These are phyloP conservation scores for Meteorus cinctellus DNA, from an alignment of 2,888 invertebrate species.

Conservation along the genomic window DNA sequence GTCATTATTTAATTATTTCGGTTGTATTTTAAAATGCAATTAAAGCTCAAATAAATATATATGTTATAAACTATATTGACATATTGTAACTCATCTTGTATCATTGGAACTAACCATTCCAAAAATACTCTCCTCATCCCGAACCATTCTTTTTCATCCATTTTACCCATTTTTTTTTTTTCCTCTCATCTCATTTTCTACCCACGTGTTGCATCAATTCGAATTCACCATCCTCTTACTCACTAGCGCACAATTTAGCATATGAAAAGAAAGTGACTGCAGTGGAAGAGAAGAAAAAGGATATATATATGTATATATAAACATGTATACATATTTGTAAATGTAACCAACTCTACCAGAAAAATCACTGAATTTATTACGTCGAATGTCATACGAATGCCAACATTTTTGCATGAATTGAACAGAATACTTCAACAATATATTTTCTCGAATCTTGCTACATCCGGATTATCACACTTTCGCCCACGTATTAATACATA, in stretches of 20 bases:
- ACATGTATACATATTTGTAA: not conserved
- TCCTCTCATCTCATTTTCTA: conserved; percentile 18
- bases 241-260: conserved; percentile 23
- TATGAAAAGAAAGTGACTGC: conserved; percentile 35
- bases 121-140: not conserved
- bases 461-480: conserved; percentile 48
- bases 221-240: conserved; percentile 18
- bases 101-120: not conserved
- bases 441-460: conserved; percentile 25
- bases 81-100: not conserved
- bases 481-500: conserved; percentile 42
- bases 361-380: conserved; percentile 47
- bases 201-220: conserved; percentile 34
- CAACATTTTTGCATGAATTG: conserved; percentile 46
- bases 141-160: no score
- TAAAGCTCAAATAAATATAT: conserved; percentile 91
- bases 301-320: conserved; percentile 16
- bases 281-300: conserved; percentile 29
- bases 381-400: conserved; percentile 40
- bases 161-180: not conserved
- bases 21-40: conserved; percentile 90
- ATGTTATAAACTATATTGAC: conserved; percentile 80
- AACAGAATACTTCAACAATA: conserved; percentile 41
- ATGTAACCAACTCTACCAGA: not conserved
- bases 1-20: conserved; percentile 87